Evolutionary conservation across 2,888 invertebrate genomes (phyloP).

Genomic region (Myathropa florea): DNA sequence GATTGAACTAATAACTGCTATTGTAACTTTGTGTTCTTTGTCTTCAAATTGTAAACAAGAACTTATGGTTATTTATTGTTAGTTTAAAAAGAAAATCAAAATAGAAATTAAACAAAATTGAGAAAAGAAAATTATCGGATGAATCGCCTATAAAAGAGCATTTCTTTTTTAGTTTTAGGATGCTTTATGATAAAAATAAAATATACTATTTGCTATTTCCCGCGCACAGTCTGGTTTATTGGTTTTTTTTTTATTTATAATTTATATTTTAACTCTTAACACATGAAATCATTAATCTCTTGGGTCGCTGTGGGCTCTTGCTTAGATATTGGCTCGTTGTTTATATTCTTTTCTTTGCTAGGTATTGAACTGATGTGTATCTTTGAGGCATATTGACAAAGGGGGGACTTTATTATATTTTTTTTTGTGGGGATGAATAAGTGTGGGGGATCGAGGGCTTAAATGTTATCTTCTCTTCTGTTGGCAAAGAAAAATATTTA

Average conservation of each 20-base stretch:
- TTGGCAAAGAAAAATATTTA: conserved; percentile 38
- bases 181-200: conserved; percentile 27
- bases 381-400: conserved; percentile 28
- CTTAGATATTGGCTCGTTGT: not conserved
- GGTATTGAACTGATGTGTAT: not conserved
- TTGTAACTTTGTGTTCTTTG: not conserved
- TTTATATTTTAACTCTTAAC: conserved; percentile 19
- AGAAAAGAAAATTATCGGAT: not conserved
- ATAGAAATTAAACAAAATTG: not conserved
- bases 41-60: not conserved
- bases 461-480: conserved; percentile 9
- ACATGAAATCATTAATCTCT: conserved; percentile 44
- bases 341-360: not conserved
- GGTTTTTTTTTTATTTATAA: not conserved
- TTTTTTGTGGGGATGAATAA: not conserved
- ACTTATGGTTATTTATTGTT: not conserved
- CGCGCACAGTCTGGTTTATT: conserved; percentile 55
- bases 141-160: too few species aligned
- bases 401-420: not conserved
- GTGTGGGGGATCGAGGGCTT: not conserved
- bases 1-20: not conserved
- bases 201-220: conserved; percentile 35
- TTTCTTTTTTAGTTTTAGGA: not conserved
- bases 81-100: not conserved
- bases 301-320: conserved; percentile 15